Base-by-base conservation (phyloP, 2,888 invertebrate species). In the Pseudolycoriella hygida region DNA sequence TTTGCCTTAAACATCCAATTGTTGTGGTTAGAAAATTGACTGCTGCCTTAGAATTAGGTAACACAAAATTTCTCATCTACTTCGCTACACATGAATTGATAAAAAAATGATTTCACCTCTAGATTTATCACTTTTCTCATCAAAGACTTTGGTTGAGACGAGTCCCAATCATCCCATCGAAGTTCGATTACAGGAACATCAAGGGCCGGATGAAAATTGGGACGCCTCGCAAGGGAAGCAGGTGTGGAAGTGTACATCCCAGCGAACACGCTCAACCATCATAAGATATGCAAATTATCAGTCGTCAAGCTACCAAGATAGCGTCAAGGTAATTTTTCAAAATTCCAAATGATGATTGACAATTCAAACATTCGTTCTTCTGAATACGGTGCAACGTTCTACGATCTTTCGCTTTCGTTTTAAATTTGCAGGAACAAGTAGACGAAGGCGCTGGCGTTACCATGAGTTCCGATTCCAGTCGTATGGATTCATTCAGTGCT, bases 271-370 rank as follows among this genome's bases (percentile, higher is more conserved):
- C 63, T 96, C 97, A 40, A 93, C 94, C 1, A 89, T 98, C 55
- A 86, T 89, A 46, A 89, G 93, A 68, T 98, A 97, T 69, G 97
- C 97, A 19, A 90, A 93, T 66, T 98, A 98, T 67, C 98, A 98
- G 67, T 96, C 97, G 2, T 87, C 92, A 43, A 90, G 92, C 54
- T 99, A 99, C 72, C 93, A 94, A 67, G 96, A 97, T 53, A 92
- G 92, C 51, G 69, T 98, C 52, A 66, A 66, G 61, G 65, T 66
- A 53, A 49, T 31, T 34, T 14, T 34, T 34, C 3, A 4, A 12
- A 14, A 30, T 31, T 43, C 14, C 5, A 44, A 37, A 38, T 46
- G 43, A 42, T 46, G 41, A 46, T 45, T 32, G 30, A 43, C 25
- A 25, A 25, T 32, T 8, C n/a, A n/a, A n/a, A n/a, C n/a, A n/a